A percentile compares a stretch with the other conserved stretches of the same genome.
phyloP scores from a whole-genome alignment of 2,797 vertebrate genomes.

The Philypnodon macrostomus region DNA sequence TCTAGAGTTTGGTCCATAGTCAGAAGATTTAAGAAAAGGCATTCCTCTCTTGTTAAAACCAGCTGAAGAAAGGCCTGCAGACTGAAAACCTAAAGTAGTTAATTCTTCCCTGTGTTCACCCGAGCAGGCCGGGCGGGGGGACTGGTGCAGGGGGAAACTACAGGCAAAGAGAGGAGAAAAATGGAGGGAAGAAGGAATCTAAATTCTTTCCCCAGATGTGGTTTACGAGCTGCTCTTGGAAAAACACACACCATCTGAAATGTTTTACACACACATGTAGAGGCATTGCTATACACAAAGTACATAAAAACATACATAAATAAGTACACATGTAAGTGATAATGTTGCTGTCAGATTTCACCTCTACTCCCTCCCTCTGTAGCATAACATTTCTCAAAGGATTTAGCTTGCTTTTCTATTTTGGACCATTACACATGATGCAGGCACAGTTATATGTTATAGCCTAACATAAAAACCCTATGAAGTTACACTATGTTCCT shows the following conservation, averaged over 20 bases:
- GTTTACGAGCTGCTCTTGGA: slow-evolving; percentile 78
- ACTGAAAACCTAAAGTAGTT: slow-evolving; percentile 58
- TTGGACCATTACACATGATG: slow-evolving; percentile 40
- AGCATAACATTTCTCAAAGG: slow-evolving; percentile 38
- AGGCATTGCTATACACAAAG: slow-evolving; percentile 53
- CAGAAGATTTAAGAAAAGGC: no score
- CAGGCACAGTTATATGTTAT: slow-evolving; percentile 24
- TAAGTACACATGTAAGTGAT: slow-evolving; percentile 48
- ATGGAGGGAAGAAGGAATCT: slow-evolving; percentile 72
- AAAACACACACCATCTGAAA: slow-evolving; percentile 67
- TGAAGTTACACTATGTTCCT: slow-evolving; percentile 31
- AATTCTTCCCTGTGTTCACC: slow-evolving; percentile 45
- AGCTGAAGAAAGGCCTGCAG: slow-evolving; percentile 65
- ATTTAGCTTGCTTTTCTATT: slow-evolving; percentile 37
- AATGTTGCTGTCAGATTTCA: slow-evolving; percentile 39
- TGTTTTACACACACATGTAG: slow-evolving; percentile 65
- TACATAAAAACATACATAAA: slow-evolving; percentile 36
- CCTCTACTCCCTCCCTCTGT: slow-evolving; percentile 25
- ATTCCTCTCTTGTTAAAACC: slow-evolving; percentile 34
- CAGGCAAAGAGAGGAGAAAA: slow-evolving; percentile 60
- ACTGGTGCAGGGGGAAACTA: slow-evolving; percentile 51
- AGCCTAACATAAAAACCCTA: slow-evolving; percentile 21
- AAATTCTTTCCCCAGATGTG: slow-evolving; percentile 80
- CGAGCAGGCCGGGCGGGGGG: slow-evolving; percentile 49
- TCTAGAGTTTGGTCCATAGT: no score